phyloP scores from a whole-genome alignment of 2,797 vertebrate genomes.

The Gymnoscopelus braueri region DNA sequence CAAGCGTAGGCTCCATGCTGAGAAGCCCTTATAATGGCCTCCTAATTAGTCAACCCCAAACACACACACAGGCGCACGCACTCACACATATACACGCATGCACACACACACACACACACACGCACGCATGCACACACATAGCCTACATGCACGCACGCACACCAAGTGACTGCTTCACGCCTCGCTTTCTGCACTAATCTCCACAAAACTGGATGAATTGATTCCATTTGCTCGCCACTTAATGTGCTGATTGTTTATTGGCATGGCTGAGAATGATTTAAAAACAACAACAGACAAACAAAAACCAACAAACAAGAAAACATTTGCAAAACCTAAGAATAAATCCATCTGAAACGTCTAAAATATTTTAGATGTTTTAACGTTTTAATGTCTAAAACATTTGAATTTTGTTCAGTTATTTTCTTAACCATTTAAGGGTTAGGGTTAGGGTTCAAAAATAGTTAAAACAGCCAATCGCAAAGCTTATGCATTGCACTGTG shows the following conservation, averaged over 20 bases:
- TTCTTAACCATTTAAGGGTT: no score
- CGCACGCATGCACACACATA: no score
- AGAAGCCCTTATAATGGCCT: constrained; percentile 75
- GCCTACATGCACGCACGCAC: constrained; percentile 25
- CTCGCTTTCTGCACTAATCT: constrained; percentile 81
- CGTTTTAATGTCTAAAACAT: no score
- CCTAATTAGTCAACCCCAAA: constrained; percentile 81
- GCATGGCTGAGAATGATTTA: constrained; percentile 57
- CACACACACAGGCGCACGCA: background rate
- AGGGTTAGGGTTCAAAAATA: no score
- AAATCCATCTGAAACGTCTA: no score
- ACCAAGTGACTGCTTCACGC: constrained; percentile 77
- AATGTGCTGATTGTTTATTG: constrained; percentile 81
- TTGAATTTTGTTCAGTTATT: no score
- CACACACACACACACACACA: no score
- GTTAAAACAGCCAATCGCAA: no score
- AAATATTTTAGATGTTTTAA: no score
- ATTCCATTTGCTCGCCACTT: constrained; percentile 80
- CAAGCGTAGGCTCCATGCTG: constrained; percentile 73
- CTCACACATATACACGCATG: no score
- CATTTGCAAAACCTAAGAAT: no score
- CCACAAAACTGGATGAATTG: constrained; percentile 80
- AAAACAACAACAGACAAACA: constrained; percentile 56
- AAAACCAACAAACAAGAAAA: constrained; percentile 56
- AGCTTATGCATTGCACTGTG: no score